Base-by-base conservation (phyloP, 2,888 invertebrate genomes). In the Leucoma salicis region DNA sequence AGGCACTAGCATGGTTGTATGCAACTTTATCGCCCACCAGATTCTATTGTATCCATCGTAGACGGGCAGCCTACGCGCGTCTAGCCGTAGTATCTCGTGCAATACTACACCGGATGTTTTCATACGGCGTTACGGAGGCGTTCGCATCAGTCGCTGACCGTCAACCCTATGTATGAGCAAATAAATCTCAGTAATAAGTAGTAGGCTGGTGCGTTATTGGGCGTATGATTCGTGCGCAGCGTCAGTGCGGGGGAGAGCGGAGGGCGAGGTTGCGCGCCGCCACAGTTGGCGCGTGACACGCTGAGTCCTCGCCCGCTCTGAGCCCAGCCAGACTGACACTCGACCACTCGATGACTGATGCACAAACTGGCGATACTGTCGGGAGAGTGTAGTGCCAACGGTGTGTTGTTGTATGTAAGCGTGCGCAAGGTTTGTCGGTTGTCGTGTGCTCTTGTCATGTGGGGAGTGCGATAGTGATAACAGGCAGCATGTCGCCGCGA, bases 141-240 rank as follows among this genome's bases (percentile, higher is more conserved):
- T 62, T 63, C 63, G 55, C 62, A 53, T 49, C 65, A 67, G 65
- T 70, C 71, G 61, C 74, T 72, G 78, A 72, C 79, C 74, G 73
- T 76, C 74, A 74, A 72, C 72, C 74, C 72, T 72, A 72, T 80
- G 78, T 75, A 78, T 78, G 75, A 78, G 71, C 75, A 76, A 84
- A 85, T 87, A 86, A 85, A 86, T 86, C 80, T 79, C 71, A 74
- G 83, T 78, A 84, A 78, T 85, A 82, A 86, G 82, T 74, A 74
- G 78, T 70, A 76, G 75, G 74, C 71, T 68, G 73, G 72, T 78
- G 82, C 81, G 83, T 86, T 85, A 84, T 88, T 85, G 86, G 87
- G 86, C 85, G 86, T 84, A 83, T 86, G 83, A 85, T 86, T 79
- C 77, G 80, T 78, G 85, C 85, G 86, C 85, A 87, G 84, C 87